Percentiles rank a stretch among this genome's conserved stretches.
Evolutionary conservation across 2,888 invertebrate species (phyloP).

Genomic region (Cinara cedri): DNA sequence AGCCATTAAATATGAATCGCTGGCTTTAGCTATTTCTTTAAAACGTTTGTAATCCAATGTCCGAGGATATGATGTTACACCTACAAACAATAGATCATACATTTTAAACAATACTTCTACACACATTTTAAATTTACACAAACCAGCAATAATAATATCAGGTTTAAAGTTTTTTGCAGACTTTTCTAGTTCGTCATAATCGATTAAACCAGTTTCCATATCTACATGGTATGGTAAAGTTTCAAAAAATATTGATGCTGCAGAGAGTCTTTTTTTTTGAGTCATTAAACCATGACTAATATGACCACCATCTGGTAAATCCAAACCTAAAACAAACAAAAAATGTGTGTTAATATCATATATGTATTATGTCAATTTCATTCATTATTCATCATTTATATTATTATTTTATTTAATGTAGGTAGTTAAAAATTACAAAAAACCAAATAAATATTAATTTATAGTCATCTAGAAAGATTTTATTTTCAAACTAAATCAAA

Average conservation of each 20-base stretch:
- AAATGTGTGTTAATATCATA: neutral
- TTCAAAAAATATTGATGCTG: slow-evolving; percentile 97
- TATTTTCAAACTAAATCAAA: no score
- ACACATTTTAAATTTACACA: slow-evolving; percentile 27
- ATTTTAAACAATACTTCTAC: neutral
- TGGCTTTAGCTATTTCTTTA: slow-evolving; percentile 80
- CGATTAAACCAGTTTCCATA: slow-evolving; percentile 83
- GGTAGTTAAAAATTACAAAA: no score
- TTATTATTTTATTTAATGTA: no score
- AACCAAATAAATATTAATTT: no score
- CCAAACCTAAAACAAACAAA: slow-evolving; percentile 71
- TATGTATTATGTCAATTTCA: neutral
- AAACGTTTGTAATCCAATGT: slow-evolving; percentile 90
- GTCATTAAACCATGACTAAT: slow-evolving; percentile 91
- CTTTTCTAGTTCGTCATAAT: slow-evolving; percentile 85
- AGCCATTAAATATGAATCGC: slow-evolving; percentile 85
- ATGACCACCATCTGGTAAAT: slow-evolving; percentile 97
- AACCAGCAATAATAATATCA: slow-evolving; percentile 86
- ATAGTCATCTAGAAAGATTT: no score
- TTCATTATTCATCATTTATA: no score
- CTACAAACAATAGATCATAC: slow-evolving; percentile 60
- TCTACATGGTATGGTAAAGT: slow-evolving; percentile 95
- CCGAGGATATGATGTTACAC: slow-evolving; percentile 91
- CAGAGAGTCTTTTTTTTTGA: slow-evolving; percentile 87
- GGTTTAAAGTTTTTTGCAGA: slow-evolving; percentile 89